Evolutionary conservation across 2,888 invertebrate genomes (phyloP).

Genomic region (Scrobipalpa costella): DNA sequence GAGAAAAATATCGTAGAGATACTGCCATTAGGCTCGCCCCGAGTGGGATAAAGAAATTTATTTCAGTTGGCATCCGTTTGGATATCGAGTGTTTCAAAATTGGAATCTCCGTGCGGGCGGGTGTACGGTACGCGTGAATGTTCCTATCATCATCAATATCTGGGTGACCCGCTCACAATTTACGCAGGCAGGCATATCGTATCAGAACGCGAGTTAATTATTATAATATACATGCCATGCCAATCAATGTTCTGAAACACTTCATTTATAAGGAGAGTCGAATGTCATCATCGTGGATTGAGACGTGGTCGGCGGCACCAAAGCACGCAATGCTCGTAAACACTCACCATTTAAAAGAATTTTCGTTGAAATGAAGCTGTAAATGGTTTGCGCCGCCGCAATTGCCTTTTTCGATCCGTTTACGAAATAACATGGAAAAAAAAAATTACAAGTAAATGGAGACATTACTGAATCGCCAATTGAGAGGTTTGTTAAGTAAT

Average conservation of each 20-base stretch:
- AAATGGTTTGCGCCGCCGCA: slow-evolving; percentile 28
- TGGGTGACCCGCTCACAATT: slow-evolving; percentile 50
- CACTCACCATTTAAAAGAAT: slow-evolving; percentile 49
- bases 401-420: slow-evolving; percentile 12
- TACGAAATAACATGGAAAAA: slow-evolving; percentile 21
- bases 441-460: slow-evolving; percentile 12
- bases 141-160: slow-evolving; percentile 41
- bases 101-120: background rate
- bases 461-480: background rate
- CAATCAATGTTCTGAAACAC: slow-evolving; percentile 45
- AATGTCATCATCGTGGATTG: slow-evolving; percentile 57
- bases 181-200: slow-evolving; percentile 40
- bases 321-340: slow-evolving; percentile 49
- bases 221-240: slow-evolving; percentile 34
- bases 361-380: slow-evolving; percentile 53
- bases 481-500: background rate
- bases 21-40: background rate
- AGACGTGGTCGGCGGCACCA: slow-evolving; percentile 49
- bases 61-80: background rate
- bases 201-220: slow-evolving; percentile 36
- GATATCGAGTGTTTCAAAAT: background rate
- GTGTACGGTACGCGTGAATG: too few species aligned
- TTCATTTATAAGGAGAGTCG: slow-evolving; percentile 52
- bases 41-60: background rate
- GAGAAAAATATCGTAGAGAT: slow-evolving; percentile 7